These are phyloP conservation scores for Pelodytes ibericus DNA, from an alignment of 2,797 vertebrate species.

Conservation along the genomic window DNA sequence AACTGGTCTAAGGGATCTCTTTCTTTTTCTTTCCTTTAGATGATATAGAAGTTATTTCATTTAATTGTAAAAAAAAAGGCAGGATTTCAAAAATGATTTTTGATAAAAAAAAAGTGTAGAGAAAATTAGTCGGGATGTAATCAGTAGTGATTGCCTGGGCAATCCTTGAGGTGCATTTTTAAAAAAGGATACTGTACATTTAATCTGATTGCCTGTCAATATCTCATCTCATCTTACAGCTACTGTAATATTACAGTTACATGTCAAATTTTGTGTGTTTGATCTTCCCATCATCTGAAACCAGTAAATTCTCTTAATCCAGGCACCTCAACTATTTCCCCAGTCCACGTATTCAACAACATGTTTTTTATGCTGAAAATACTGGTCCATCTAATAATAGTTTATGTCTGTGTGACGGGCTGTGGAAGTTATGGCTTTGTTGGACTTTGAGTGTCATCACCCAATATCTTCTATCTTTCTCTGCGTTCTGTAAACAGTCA, in stretches of 20 bases:
- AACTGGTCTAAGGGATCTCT: no score
- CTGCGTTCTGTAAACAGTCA: background rate
- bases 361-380: background rate
- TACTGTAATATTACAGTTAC: constrained; percentile 14
- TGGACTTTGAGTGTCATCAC: background rate
- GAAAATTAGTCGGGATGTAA: no score
- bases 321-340: constrained; percentile 7
- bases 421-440: background rate
- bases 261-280: background rate
- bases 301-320: constrained; percentile 27
- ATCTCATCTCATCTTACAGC: background rate
- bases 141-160: background rate
- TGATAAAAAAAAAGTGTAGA: no score
- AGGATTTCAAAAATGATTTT: no score
- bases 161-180: no score
- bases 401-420: no score
- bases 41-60: no score
- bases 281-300: constrained; percentile 20
- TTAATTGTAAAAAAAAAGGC: no score
- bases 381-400: background rate
- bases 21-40: no score
- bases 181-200: background rate
- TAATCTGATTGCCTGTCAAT: background rate
- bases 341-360: background rate
- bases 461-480: constrained; percentile 4